Evolutionary conservation across 2,888 invertebrate genomes (phyloP).

Genomic region (Sphinx pinastri): DNA sequence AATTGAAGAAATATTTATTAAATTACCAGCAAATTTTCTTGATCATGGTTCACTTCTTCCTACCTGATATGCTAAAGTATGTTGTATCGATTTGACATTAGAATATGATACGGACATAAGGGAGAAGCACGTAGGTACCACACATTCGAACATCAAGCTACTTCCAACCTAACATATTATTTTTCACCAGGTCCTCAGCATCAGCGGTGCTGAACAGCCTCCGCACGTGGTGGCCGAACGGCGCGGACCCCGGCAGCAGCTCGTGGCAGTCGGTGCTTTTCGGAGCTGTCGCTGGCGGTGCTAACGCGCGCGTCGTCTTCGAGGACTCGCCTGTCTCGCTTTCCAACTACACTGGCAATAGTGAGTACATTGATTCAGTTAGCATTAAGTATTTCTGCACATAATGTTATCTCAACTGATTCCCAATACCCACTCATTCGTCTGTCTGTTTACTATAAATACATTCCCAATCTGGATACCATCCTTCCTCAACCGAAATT

Average conservation of each 20-base stretch:
- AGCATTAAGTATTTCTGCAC: too few relatives aligned
- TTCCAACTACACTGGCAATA: slow-evolving; percentile 53
- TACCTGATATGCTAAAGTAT: too few relatives aligned
- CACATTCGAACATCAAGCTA: too few relatives aligned
- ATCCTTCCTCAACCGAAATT: too few relatives aligned
- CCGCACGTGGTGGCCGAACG: slow-evolving; percentile 68
- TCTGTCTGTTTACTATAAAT: too few relatives aligned
- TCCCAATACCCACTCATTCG: neutral
- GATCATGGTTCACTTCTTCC: too few relatives aligned
- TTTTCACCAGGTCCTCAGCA: slow-evolving; percentile 37
- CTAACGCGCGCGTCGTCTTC: slow-evolving; percentile 54
- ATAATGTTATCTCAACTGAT: neutral
- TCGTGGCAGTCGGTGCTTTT: slow-evolving; percentile 62
- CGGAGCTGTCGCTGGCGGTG: slow-evolving; percentile 55
- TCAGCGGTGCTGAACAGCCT: slow-evolving; percentile 51
- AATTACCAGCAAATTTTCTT: too few relatives aligned
- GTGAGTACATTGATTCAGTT: slow-evolving; percentile 47
- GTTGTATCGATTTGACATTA: too few relatives aligned
- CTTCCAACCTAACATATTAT: neutral
- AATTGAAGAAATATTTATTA: too few relatives aligned
- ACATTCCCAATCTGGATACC: too few relatives aligned
- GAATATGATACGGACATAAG: too few relatives aligned
- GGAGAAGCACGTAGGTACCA: too few relatives aligned
- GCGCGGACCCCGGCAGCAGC: slow-evolving; percentile 49
- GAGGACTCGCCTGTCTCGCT: slow-evolving; percentile 47